These are phyloP conservation scores for Nemoura dubitans DNA, from an alignment of 2,888 invertebrate species.

Conservation along the genomic window DNA sequence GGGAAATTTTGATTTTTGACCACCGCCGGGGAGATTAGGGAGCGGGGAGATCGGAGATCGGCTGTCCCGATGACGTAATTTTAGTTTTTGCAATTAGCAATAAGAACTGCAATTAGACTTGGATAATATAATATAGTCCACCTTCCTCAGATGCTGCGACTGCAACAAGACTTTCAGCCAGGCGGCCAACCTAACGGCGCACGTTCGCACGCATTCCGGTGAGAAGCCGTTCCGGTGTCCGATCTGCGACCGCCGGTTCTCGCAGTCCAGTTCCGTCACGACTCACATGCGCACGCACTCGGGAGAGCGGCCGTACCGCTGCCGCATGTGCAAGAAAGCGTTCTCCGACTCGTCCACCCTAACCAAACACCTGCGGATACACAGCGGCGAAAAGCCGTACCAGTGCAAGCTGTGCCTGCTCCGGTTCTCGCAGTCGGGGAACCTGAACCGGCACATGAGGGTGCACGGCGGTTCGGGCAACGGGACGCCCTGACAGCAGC, in stretches of 20 bases:
- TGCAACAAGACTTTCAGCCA: conserved; percentile 98
- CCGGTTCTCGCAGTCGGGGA: conserved; percentile 97
- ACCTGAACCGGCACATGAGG: conserved; percentile 98
- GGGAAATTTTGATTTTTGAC: too few relatives aligned
- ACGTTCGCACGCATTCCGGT: conserved; percentile 94
- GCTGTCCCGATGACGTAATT: too few relatives aligned
- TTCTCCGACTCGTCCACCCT: conserved; percentile 98
- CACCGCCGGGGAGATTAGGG: too few relatives aligned
- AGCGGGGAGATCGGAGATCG: too few relatives aligned
- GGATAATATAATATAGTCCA: too few relatives aligned
- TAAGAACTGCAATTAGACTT: too few relatives aligned
- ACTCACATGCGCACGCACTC: conserved; percentile 99
- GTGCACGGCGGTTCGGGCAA: conserved; percentile 77
- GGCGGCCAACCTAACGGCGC: conserved; percentile 97
- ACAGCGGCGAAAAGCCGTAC: conserved; percentile 95
- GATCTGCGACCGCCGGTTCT: conserved; percentile 95
- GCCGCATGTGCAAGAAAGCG: conserved; percentile 96
- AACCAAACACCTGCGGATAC: conserved; percentile 94
- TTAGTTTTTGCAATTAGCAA: too few relatives aligned
- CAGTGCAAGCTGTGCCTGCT: conserved; percentile 96
- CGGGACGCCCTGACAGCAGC: conserved; percentile 48
- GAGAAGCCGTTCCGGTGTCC: conserved; percentile 98
- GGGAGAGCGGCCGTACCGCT: conserved; percentile 96
- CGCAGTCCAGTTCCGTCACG: conserved; percentile 90
- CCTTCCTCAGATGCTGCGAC: conserved; percentile 75